A percentile compares a stretch with the other conserved stretches of the same genome.
Conservation (phyloP, 2,888 invertebrate species). For the Malacosoma neustria region DNA sequence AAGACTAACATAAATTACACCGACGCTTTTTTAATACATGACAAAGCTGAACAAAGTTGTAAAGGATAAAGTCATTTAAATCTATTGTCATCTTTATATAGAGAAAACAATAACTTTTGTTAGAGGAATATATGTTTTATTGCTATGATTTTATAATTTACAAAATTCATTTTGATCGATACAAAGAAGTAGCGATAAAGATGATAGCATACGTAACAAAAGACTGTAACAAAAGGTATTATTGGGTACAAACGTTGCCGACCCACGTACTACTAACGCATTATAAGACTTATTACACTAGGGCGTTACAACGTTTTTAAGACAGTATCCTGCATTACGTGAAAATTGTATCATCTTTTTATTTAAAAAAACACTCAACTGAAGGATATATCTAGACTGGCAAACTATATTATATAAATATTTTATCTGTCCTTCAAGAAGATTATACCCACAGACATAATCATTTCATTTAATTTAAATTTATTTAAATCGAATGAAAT, state of each 20-base stretch:
- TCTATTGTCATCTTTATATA: conserved; percentile 56
- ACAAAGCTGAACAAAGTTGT: conserved; percentile 49
- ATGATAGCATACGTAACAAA: conserved; percentile 57
- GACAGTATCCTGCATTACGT: too few relatives aligned
- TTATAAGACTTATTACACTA: too few relatives aligned
- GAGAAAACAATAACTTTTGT: conserved; percentile 24
- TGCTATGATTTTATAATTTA: not conserved
- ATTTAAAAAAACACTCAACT: too few relatives aligned
- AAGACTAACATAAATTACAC: conserved; percentile 52
- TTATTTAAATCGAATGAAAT: too few relatives aligned
- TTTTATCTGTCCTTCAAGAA: too few relatives aligned
- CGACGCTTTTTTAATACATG: conserved; percentile 33
- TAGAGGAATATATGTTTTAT: conserved; percentile 22
- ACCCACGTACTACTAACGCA: conserved; percentile 18
- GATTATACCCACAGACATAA: too few relatives aligned
- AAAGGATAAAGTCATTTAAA: conserved; percentile 65
- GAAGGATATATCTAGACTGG: too few relatives aligned
- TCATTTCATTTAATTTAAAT: too few relatives aligned
- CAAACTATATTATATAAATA: too few relatives aligned
- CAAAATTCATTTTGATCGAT: conserved; percentile 12
- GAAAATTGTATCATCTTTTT: too few relatives aligned
- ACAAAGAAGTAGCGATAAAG: conserved; percentile 60
- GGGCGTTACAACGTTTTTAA: too few relatives aligned
- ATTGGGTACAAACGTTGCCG: conserved; percentile 40
- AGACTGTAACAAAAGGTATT: conserved; percentile 56